phyloP scores from a whole-genome alignment of 2,797 vertebrate genomes.

The Acropternis orthonyx region DNA sequence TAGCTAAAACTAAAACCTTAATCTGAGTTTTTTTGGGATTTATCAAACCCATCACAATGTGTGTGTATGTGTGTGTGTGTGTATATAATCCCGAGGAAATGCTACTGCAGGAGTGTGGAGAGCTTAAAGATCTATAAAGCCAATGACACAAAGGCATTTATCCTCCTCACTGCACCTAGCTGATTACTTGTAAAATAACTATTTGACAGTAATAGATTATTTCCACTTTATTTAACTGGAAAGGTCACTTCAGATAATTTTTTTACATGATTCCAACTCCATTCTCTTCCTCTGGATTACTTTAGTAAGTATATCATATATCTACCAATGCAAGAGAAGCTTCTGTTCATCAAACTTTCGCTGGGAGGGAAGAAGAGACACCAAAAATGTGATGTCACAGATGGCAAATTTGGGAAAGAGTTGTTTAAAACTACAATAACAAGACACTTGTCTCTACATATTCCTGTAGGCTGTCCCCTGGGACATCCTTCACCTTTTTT shows the following conservation, averaged over 20 bases:
- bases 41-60: no score
- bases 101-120: rapidly evolving
- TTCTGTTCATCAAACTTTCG: neutral
- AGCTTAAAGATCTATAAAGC: neutral
- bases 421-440: neutral
- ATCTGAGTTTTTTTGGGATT: no score
- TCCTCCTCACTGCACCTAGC: neutral
- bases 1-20: no score
- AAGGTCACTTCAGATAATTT: neutral
- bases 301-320: neutral
- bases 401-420: neutral
- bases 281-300: neutral
- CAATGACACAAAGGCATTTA: neutral
- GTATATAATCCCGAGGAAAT: neutral
- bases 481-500: neutral
- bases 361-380: neutral
- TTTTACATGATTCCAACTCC: neutral
- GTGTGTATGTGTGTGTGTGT: neutral
- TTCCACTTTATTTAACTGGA: neutral
- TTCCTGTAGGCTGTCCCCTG: neutral
- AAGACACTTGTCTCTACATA: neutral
- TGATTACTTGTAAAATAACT: neutral
- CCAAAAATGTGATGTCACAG: neutral
- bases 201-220: neutral
- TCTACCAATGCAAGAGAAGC: neutral